These are phyloP conservation scores for Urocynchramus pylzowi DNA, from an alignment of 2,113 vertebrate genomes.

Conservation along the genomic window DNA sequence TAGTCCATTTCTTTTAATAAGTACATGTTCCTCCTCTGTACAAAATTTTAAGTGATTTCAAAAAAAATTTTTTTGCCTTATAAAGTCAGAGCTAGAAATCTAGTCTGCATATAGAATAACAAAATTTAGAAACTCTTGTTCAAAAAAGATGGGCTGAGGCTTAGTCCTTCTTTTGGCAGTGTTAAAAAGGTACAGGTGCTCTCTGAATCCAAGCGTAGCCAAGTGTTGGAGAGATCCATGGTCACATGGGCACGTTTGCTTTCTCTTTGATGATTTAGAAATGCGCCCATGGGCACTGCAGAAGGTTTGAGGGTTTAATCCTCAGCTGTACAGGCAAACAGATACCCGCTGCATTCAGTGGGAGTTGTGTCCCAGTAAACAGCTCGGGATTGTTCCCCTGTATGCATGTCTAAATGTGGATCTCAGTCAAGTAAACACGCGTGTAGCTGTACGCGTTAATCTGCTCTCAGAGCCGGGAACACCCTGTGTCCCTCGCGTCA, in stretches of 20 bases:
- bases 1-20: background rate
- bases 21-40: background rate
- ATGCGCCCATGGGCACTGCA: background rate
- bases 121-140: background rate
- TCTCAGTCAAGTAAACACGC: background rate
- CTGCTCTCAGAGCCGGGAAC: background rate
- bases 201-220: background rate
- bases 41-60: background rate
- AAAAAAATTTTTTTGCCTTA: background rate
- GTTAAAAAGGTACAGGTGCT: background rate
- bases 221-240: background rate
- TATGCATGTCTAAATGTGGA: background rate
- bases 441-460: background rate
- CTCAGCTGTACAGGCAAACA: background rate
- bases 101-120: background rate
- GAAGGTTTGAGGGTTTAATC: background rate
- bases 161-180: rapidly evolving
- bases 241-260: background rate
- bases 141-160: background rate
- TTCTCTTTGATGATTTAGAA: background rate
- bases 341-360: rapidly evolving
- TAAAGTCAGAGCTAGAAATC: background rate
- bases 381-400: background rate
- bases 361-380: background rate
- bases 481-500: background rate